A percentile compares a stretch with the other conserved stretches of the same genome.
Conservation (phyloP, 2,888 invertebrate species). For the Cryptus viduatorius region DNA sequence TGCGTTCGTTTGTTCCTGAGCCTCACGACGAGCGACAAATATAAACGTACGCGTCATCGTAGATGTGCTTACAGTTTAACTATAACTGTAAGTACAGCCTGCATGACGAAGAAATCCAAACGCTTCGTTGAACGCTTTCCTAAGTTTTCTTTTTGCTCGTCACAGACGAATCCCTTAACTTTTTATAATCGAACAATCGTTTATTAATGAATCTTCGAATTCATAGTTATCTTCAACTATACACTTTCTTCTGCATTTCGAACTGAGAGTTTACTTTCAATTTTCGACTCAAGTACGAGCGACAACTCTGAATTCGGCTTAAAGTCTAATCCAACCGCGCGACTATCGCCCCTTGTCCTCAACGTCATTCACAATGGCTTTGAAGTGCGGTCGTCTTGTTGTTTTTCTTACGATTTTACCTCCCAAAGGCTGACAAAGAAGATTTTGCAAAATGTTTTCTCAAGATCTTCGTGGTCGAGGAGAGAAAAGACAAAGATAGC, state of each 20-base stretch:
- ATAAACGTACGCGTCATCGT: conserved; percentile 3
- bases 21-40: conserved; percentile 35
- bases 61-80: not conserved
- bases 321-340: not conserved
- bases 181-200: not conserved
- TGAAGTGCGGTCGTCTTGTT: conserved; percentile 42
- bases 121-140: not conserved
- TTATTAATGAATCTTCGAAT: not conserved
- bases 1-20: conserved; percentile 79
- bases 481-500: not conserved
- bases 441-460: conserved; percentile 66
- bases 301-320: not conserved
- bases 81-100: not conserved
- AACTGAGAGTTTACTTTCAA: not conserved
- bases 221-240: not conserved
- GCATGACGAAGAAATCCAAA: not conserved
- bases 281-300: not conserved
- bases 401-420: conserved; percentile 73
- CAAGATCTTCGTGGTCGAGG: conserved; percentile 51
- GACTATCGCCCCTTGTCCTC: not conserved
- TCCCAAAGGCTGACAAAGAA: conserved; percentile 29
- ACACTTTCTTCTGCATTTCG: too few species aligned
- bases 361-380: conserved; percentile 27
- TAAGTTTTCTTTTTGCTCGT: not conserved
- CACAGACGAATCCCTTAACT: not conserved